These are phyloP conservation scores for Venustaconcha ellipsiformis DNA, from an alignment of 1,140 invertebrate genomes.

Conservation along the genomic window DNA sequence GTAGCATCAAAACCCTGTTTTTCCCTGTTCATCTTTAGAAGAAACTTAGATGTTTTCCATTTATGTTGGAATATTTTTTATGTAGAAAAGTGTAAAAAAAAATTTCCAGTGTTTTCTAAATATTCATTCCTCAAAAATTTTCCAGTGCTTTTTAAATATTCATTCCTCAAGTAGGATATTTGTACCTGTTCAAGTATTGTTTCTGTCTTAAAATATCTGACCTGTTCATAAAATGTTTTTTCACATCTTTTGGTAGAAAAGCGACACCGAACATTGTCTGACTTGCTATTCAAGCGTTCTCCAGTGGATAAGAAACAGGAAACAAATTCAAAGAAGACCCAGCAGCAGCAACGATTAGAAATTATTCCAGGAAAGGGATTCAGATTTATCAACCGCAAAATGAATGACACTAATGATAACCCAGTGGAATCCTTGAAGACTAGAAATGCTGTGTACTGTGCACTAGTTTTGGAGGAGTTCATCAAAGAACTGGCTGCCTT, in stretches of 20 bases:
- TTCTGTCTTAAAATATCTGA: not conserved
- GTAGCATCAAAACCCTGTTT: too few species aligned
- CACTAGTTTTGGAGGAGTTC: slow-evolving; percentile 93
- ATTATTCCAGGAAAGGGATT: slow-evolving; percentile 48
- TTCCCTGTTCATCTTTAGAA: too few species aligned
- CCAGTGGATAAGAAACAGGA: slow-evolving; percentile 29
- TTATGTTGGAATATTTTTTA: too few species aligned
- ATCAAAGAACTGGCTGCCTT: slow-evolving; percentile 92
- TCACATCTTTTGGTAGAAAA: slow-evolving; percentile 50
- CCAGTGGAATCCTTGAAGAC: slow-evolving; percentile 65
- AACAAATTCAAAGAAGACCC: slow-evolving; percentile 11
- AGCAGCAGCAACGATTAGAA: slow-evolving; percentile 41
- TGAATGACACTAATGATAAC: slow-evolving; percentile 41
- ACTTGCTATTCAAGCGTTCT: slow-evolving; percentile 60
- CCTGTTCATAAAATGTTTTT: not conserved
- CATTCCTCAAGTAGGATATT: not conserved
- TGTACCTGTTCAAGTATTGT: not conserved
- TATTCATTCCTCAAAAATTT: too few species aligned
- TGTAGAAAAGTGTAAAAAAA: not conserved
- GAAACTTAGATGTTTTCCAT: too few species aligned
- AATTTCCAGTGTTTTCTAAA: not conserved
- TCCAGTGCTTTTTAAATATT: not conserved
- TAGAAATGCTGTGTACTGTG: slow-evolving; percentile 81
- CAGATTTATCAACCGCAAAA: slow-evolving; percentile 51
- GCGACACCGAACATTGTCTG: slow-evolving; percentile 60